Evolutionary conservation across 2,888 invertebrate genomes (phyloP), one percentile per base, ranked within the genome.

Genomic region (Nemurella pictetii): DNA sequence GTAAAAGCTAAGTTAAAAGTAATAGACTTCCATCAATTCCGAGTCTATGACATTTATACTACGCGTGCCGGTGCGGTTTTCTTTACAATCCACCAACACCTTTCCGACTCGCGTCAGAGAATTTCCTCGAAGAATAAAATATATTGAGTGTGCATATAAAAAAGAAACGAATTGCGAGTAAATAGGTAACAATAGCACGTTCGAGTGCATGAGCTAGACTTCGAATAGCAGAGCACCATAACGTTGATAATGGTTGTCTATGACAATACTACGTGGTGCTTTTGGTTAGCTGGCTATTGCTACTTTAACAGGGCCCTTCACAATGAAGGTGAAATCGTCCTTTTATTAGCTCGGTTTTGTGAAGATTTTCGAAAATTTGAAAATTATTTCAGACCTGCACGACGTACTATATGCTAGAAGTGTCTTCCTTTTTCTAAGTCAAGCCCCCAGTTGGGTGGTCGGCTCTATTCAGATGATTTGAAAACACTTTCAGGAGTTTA

Each of bases 361-460:
- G 27, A 82, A 30, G 55, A 30, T 29, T 72, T 29, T 72, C 28
- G 26, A 29, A 82, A 82, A 82, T 82, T 72, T 82, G 4, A 1
- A 30, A 78, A 78, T 78, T 27, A 72, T 82, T 82, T 72, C 3
- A 36, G 28, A 28, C 20, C 55, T n/a, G 12, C 29, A 28, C 4
- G 27, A 35, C n/a, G n/a, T 32, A 32, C 32, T 32, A 32, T 32
- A n/a, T 35, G 9, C 27, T 30, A 12, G 55, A 72, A 72, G 82
- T 72, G 82, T 55, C 55, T 78, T 78, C 82, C 82, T 20, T 82
- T 82, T 55, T 72, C 9, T 15, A 72, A 82, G 82, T 82, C 82
- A 82, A 72, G 36, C 81, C 82, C 72, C 72, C 73, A 20, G 26
- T 82, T 82, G 82, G 82, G 82, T 82, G 82, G 82, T 55, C 82